Base-by-base conservation (phyloP, 2,797 vertebrate genomes). In the Danio kyathit region DNA sequence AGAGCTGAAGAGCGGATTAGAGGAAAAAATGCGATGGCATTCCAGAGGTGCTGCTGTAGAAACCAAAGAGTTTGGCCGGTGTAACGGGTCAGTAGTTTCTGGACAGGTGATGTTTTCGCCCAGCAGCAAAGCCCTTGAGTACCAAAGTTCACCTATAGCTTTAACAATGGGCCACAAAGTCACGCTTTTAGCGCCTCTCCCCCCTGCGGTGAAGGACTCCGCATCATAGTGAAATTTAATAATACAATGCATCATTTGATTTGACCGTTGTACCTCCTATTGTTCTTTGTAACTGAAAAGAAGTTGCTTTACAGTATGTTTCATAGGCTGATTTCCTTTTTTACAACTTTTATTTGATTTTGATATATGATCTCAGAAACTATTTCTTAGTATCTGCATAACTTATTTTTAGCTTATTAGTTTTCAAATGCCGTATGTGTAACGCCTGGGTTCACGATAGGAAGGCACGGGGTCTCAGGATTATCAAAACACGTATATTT, bases 91-190 rank as follows among this genome's bases (percentile, higher is more conserved):
- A 79, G 80, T 81, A 49, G 72, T 63, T 84, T 79, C 73, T 74
- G 81, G 82, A 89, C 88, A 88, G 89, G 87, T 89, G 86, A 89
- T 79, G 76, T 66, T 78, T 52, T 79, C 60, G 43, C 57, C 72
- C 69, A 78, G 79, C 61, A 57, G 65, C 14, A 17, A 61, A 79
- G 74, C 48, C 49, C 56, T 63, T 12, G 9, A 57, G 10, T 65
- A 74, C 17, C 40, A 57, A 61, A 54, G 70, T 13, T 43, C 29
- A 12, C 29, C 80, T 19, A 43, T 3, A 29, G 21, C 17, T 65
- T 29, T 51, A 52, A 80, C 80, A 76, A 74, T 69, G 7, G 43
- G 40, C 16, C 16, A n/a, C 43, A 73, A 78, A 76, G 48, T 80
- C 84, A 59, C 43, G 63, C 48, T 77, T 85, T 83, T 76, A 85